Conservation (phyloP, 2,888 invertebrate genomes). For the Sinohyriopsis cumingii region DNA sequence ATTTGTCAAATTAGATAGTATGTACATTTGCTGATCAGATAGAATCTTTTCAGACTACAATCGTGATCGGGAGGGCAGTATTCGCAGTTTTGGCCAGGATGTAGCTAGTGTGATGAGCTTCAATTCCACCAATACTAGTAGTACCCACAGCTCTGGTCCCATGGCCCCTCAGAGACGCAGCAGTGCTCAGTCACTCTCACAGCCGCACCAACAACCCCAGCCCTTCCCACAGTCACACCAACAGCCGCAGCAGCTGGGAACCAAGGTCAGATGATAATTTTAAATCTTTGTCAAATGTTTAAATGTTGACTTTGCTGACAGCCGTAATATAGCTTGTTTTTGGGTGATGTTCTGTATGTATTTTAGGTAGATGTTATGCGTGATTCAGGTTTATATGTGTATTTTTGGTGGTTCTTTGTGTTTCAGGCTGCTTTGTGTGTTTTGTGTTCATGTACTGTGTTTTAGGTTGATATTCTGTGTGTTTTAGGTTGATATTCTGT, state of each 20-base stretch:
- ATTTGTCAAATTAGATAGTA: too few species aligned
- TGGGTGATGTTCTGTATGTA: not conserved
- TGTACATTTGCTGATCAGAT: too few species aligned
- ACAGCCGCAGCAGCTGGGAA: constrained; percentile 60
- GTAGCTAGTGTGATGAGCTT: constrained; percentile 79
- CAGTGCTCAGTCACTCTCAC: constrained; percentile 35
- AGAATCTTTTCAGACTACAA: not conserved
- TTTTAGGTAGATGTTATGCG: not conserved
- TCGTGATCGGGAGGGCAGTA: not conserved
- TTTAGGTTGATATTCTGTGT: too few species aligned
- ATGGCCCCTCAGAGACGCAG: constrained; percentile 14
- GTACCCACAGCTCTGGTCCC: constrained; percentile 36
- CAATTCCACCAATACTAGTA: constrained; percentile 74
- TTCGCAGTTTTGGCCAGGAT: constrained; percentile 67
- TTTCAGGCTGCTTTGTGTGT: too few species aligned
- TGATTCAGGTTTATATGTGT: too few species aligned
- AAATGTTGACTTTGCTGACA: too few species aligned
- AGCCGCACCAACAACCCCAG: constrained; percentile 40
- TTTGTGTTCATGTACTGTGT: too few species aligned
- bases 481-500: too few species aligned
- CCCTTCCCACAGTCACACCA: constrained; percentile 19
- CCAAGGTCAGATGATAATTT: constrained; percentile 41
- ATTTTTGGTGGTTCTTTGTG: too few species aligned
- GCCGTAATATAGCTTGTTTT: not conserved
- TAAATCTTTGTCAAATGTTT: not conserved